A percentile compares a stretch with the other conserved stretches of the same genome.
Conservation (phyloP, 2,113 vertebrate genomes). For the Sylvilagus bachmani region DNA sequence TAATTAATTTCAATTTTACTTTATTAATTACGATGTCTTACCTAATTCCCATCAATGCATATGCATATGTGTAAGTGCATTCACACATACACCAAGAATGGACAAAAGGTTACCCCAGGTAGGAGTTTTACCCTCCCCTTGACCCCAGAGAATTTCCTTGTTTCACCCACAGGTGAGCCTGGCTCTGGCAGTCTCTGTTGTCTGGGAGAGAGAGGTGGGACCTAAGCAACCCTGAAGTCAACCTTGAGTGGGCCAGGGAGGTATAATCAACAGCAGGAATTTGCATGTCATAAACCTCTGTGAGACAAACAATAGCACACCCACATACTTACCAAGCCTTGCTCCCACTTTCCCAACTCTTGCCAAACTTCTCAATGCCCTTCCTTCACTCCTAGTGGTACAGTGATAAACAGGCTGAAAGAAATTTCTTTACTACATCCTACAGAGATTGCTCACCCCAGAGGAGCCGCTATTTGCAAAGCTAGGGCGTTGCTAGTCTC, state of each 20-base stretch:
- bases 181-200: background rate
- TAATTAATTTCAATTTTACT: constrained; percentile 16
- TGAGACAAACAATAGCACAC: constrained; percentile 55
- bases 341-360: constrained; percentile 29
- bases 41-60: background rate
- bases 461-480: background rate
- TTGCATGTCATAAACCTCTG: constrained; percentile 62
- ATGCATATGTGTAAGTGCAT: background rate
- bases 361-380: background rate
- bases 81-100: background rate
- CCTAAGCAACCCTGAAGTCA: constrained; percentile 9
- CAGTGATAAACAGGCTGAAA: constrained; percentile 7
- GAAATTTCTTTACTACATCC: background rate
- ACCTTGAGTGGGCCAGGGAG: background rate
- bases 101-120: background rate
- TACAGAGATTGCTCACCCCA: background rate
- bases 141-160: constrained; percentile 51
- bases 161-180: background rate
- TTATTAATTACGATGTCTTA: background rate
- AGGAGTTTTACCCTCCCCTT: background rate
- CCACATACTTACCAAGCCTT: constrained; percentile 38
- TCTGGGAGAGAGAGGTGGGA: background rate
- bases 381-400: constrained; percentile 27
- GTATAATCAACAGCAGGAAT: constrained; percentile 48
- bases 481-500: background rate